phyloP scores from a whole-genome alignment of 2,797 vertebrate species.

The Poeciliopsis gracilis region DNA sequence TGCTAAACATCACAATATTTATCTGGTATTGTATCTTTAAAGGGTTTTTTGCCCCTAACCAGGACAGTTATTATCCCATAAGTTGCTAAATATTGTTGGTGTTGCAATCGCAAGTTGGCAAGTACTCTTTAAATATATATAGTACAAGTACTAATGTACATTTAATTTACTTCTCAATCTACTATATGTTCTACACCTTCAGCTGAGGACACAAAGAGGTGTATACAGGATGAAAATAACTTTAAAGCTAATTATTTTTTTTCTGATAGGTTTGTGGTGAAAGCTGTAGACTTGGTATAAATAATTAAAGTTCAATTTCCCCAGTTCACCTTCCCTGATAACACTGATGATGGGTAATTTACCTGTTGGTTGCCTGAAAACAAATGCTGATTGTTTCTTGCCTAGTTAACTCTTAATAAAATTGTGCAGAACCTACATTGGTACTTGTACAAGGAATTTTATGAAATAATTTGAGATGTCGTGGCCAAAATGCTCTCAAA shows the following conservation, averaged over 20 bases:
- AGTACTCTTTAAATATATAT: conserved; percentile 43
- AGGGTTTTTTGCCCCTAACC: background rate
- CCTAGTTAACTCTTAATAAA: conserved; percentile 8
- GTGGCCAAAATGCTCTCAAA: background rate
- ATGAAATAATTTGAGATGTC: background rate
- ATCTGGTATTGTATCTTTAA: background rate
- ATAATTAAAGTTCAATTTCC: conserved; percentile 67
- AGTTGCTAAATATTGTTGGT: conserved; percentile 17
- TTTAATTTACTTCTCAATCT: conserved; percentile 13
- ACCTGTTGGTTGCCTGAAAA: conserved; percentile 31
- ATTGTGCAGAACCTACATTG: background rate
- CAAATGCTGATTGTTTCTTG: conserved; percentile 12
- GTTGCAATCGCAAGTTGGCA: conserved; percentile 20
- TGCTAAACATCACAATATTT: background rate
- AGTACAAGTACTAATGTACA: background rate
- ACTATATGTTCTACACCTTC: background rate
- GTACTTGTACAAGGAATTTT: conserved; percentile 1
- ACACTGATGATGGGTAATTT: conserved; percentile 38
- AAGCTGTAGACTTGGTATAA: conserved; percentile 47
- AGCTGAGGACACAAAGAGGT: conserved; percentile 10
- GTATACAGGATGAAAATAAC: conserved; percentile 35
- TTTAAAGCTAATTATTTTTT: conserved; percentile 41
- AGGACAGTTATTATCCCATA: conserved; percentile 6
- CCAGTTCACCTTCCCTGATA: conserved; percentile 33
- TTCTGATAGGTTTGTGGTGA: conserved; percentile 1